Base-by-base conservation (phyloP, 2,797 vertebrate genomes). In the Sibirionetta formosa region DNA sequence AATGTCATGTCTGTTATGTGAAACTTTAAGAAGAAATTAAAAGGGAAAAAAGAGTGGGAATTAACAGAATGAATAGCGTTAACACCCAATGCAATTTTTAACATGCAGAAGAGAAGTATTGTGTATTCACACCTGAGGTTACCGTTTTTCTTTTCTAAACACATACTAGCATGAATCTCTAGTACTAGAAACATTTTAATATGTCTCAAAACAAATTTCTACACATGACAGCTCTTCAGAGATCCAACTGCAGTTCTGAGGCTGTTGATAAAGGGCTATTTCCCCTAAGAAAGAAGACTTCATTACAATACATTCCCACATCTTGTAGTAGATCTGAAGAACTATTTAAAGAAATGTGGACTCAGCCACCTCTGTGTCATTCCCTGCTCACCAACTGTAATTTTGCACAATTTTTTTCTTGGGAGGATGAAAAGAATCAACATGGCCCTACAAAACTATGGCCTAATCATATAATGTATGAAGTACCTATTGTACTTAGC, bases 1-100 rank as follows among this genome's bases (percentile, higher is more conserved):
- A 98, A 97, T 40, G 91, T 98, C 98, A 98, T 97, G 95, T 99
- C 99, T 63, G 99, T 99, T 86, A 97, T 94, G 94, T 99, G 99
- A 79, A 99, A 98, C 99, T 99, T 91, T 23, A 83, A 93, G 51
- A 89, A 66, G 46, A 29, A 77, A 14, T 71, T n/a, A 19, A n/a
- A 65, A 17, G 86, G 53, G 73, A 29, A 85, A 77, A 33, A 58
- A 24, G 66, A 19, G 36, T 40, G 3, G 5, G 9, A 58, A 79
- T 44, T 90, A 11, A 84, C 10, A 48, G n/a, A 88, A 92, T 20
- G 3, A 82, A 76, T 24, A 56, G 18, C 29, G 38, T 63, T 63
- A 50, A 64, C 19, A 77, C 5, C 7, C 24, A 88, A 44, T 1
- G 29, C 24, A 78, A 48, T 58, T 13, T 36, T 31, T 82, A 11